phyloP scores from a whole-genome alignment of 2,113 vertebrate species.

The Pollimyrus isidori region DNA sequence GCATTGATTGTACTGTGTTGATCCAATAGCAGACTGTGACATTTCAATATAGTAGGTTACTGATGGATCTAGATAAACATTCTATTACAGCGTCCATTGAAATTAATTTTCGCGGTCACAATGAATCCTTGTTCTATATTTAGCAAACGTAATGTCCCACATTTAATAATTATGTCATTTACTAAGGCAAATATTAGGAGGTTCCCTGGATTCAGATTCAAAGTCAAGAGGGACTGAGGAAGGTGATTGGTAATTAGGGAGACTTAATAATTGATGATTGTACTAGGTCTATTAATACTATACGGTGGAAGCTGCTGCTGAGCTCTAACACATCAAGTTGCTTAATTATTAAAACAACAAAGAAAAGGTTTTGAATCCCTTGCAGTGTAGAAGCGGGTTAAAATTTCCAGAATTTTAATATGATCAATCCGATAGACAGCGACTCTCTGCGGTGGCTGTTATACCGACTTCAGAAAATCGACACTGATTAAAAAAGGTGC shows the following conservation, averaged over 20 bases:
- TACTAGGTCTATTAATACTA: background rate
- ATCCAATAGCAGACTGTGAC: background rate
- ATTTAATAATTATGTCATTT: background rate
- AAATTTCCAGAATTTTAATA: background rate
- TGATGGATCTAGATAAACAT: background rate
- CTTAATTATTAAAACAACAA: constrained; percentile 10
- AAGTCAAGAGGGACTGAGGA: background rate
- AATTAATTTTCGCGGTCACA: background rate
- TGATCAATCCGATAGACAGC: background rate
- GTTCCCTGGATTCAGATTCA: background rate
- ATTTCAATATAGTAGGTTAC: background rate
- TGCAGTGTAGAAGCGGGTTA: background rate
- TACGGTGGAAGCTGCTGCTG: background rate
- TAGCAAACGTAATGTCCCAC: background rate
- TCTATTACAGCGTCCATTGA: background rate
- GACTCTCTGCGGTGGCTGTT: background rate
- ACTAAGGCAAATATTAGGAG: background rate
- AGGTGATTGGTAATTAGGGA: background rate
- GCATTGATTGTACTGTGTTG: background rate
- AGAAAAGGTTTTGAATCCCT: background rate
- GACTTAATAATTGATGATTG: background rate
- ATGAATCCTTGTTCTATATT: background rate
- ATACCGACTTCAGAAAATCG: background rate
- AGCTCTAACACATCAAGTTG: background rate
- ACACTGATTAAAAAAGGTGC: background rate